Evolutionary conservation across 2,888 invertebrate genomes (phyloP), one percentile per base, ranked within the genome.

Genomic region (Drosophila flavopinicola): DNA sequence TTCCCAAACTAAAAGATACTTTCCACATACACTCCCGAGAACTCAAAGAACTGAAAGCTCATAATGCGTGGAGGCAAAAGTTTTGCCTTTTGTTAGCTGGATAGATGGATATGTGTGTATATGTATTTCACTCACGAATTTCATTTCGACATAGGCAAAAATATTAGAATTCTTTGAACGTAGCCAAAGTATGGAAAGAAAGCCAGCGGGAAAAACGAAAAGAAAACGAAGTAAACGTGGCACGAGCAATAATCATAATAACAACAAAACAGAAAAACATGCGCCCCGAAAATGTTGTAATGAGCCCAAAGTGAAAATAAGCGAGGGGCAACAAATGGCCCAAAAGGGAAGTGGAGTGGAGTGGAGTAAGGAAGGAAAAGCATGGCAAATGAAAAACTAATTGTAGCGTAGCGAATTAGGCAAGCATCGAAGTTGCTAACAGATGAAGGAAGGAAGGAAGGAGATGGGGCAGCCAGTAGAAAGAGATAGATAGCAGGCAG

Each of bases 121-220:
- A 70, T 74, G 79, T 80, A 80, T 86, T 82, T 82, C 66, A 69
- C 86, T 84, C 80, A 82, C 80, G 86, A 82, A 82, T 71, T 84
- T 86, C 80, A 82, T 86, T 82, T 86, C 78, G 56, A 60, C 58
- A 73, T 58, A 57, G 66, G 17, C 44, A 25, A 51, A 64, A 61
- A 75, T 83, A 85, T 85, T 85, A 85, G 79, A 80, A 85, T 80
- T 82, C 79, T 73, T 65, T 44, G 54, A 66, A 44, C 69, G 71
- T 74, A 67, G 33, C 15, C 11, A 30, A 54, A 37, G 45, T 10
- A 51, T 24, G 35, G 32, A 23, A 32, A 23, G 35, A 11, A 33
- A 32, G 25, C 9, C 32, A 35, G 38, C n/a, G n/a, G n/a, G n/a
- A n/a, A n/a, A n/a, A n/a, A n/a, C n/a, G n/a, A n/a, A n/a, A 45